Conservation (phyloP, 2,888 invertebrate genomes). For the Drepanosiphum platanoidis region DNA sequence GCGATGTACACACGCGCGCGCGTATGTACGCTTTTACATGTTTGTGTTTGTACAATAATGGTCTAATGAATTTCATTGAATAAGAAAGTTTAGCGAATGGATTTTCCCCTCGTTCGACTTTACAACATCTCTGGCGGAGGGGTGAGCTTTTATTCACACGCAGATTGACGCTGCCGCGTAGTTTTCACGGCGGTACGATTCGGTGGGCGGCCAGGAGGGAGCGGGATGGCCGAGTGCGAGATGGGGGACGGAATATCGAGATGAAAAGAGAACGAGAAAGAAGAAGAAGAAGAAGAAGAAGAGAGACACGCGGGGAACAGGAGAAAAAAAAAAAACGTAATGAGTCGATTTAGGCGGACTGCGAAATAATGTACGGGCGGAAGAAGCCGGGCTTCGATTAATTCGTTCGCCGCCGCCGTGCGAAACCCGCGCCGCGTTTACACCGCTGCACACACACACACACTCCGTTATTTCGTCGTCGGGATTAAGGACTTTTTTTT, state of each 20-base stretch:
- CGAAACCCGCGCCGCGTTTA: too few relatives aligned
- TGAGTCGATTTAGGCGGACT: neutral
- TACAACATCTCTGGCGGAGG: neutral
- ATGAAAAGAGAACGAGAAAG: too few relatives aligned
- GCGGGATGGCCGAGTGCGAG: too few relatives aligned
- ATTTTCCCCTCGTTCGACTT: slow-evolving; percentile 4
- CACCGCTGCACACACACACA: too few relatives aligned
- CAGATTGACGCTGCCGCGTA: neutral
- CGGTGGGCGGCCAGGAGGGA: too few relatives aligned
- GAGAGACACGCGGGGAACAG: too few relatives aligned
- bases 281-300: too few relatives aligned
- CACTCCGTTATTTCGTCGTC: too few relatives aligned
- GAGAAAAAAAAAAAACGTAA: neutral
- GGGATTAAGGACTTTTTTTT: neutral
- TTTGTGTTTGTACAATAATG: neutral
- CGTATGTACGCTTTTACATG: neutral
- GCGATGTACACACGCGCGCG: neutral
- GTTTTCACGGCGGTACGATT: neutral
- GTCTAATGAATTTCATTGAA: neutral
- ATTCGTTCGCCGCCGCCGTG: neutral
- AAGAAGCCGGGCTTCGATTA: neutral
- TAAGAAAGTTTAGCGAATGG: neutral
- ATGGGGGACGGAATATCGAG: too few relatives aligned
- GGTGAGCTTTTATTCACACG: neutral
- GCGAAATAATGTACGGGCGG: neutral